phyloP scores from a whole-genome alignment of 2,888 invertebrate species.

The Parnassius mnemosyne region DNA sequence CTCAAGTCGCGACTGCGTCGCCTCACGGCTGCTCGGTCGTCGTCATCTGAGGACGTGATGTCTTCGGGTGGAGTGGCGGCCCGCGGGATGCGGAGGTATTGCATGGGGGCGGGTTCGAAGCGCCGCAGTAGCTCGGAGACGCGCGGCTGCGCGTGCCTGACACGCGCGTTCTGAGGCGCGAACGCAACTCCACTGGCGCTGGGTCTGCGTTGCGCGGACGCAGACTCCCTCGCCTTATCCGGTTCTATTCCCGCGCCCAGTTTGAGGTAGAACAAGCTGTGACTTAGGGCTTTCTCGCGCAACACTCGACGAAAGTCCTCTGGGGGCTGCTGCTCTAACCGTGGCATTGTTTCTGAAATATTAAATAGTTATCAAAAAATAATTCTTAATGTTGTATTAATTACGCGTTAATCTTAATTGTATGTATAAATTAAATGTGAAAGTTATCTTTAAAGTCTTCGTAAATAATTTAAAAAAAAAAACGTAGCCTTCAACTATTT shows the following conservation, averaged over 20 bases:
- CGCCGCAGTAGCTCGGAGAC: constrained; percentile 68
- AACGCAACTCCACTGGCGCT: constrained; percentile 61
- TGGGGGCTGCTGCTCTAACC: constrained; percentile 59
- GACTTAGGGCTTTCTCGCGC: constrained; percentile 73
- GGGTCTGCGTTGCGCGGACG: constrained; percentile 32
- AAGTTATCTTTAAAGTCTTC: no score
- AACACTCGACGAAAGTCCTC: constrained; percentile 74
- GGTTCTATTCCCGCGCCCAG: constrained; percentile 60
- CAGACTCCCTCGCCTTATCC: constrained; percentile 41
- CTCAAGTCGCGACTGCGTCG: constrained; percentile 71
- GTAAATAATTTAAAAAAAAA: no score
- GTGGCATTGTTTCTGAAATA: constrained; percentile 59
- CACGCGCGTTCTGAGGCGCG: constrained; percentile 64
- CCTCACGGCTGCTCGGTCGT: constrained; percentile 70
- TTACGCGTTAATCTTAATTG: no score
- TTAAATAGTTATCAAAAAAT: background rate
- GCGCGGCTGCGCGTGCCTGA: constrained; percentile 66
- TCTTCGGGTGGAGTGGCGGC: constrained; percentile 66
- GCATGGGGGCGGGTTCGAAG: constrained; percentile 72
- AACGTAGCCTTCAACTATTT: no score
- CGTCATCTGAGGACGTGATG: constrained; percentile 73
- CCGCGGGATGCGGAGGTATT: constrained; percentile 71
- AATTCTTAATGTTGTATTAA: no score
- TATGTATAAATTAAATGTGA: no score
- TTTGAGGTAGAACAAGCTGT: constrained; percentile 75